Conservation (phyloP, 2,888 invertebrate species). For the Gymnocheta viridis region DNA sequence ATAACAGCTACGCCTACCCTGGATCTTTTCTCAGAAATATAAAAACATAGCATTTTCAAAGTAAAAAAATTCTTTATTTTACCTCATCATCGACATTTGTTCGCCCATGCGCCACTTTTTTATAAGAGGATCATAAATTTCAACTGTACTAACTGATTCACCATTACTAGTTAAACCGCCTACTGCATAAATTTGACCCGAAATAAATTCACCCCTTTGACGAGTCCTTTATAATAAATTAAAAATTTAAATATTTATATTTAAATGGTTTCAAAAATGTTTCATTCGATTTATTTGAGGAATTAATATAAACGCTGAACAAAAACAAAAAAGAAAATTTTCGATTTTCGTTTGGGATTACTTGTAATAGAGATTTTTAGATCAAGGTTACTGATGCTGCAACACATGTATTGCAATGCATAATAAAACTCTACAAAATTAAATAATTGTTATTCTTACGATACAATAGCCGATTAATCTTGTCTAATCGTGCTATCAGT, state of each 20-base stretch:
- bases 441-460: too few species aligned
- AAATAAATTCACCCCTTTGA: constrained; percentile 88
- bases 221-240: constrained; percentile 84
- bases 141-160: constrained; percentile 92
- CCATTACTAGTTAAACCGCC: constrained; percentile 93
- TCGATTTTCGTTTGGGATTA: too few species aligned
- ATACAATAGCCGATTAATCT: too few species aligned
- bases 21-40: constrained; percentile 83
- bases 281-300: too few species aligned
- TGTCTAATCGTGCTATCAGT: too few species aligned
- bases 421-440: too few species aligned
- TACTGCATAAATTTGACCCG: constrained; percentile 92
- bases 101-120: constrained; percentile 89
- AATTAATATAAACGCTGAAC: too few species aligned
- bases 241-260: constrained; percentile 11
- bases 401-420: too few species aligned
- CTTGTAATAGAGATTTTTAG: too few species aligned
- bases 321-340: too few species aligned
- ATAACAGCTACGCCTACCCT: constrained; percentile 93
- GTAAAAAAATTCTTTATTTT: neutral
- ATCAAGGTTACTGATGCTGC: too few species aligned
- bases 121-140: constrained; percentile 89
- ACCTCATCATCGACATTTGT: constrained; percentile 90
- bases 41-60: neutral
- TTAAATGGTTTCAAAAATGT: neutral